Percentiles rank a stretch among this genome's conserved stretches.
Conservation (phyloP, 1,140 invertebrate species). For the Apocrypta bakeri region DNA sequence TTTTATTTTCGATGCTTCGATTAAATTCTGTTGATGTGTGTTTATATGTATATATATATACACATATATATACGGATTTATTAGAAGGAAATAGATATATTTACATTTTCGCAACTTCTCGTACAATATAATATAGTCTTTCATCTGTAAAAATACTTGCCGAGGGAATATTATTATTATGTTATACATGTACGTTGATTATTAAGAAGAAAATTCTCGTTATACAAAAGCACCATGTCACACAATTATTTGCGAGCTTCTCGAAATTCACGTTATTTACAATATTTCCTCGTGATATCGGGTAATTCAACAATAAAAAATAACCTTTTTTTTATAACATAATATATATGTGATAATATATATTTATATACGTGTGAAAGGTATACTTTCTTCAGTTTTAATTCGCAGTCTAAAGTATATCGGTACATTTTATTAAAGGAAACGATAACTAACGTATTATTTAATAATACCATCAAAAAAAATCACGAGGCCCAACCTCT, state of each 20-base stretch:
- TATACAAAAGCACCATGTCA: not conserved
- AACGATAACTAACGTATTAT: not conserved
- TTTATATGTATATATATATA: not conserved
- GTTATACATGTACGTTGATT: not conserved
- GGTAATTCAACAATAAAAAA: too few relatives aligned
- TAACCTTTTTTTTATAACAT: too few relatives aligned
- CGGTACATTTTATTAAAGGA: too few relatives aligned
- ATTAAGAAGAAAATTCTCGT: not conserved
- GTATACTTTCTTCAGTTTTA: too few relatives aligned
- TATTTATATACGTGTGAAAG: too few relatives aligned
- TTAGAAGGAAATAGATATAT: not conserved
- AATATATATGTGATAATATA: too few relatives aligned
- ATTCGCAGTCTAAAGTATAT: too few relatives aligned
- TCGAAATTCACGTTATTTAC: too few relatives aligned
- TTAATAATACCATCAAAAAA: not conserved
- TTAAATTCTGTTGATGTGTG: not conserved
- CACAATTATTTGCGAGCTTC: not conserved
- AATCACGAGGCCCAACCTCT: not conserved
- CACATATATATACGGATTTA: not conserved
- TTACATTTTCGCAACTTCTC: not conserved
- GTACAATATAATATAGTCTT: not conserved
- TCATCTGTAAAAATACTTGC: conserved; percentile 2
- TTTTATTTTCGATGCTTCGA: not conserved
- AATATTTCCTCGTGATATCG: too few relatives aligned
- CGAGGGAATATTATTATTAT: not conserved